A percentile compares a stretch with the other conserved stretches of the same genome.
Evolutionary conservation across 2,888 invertebrate species (phyloP).

Genomic region (Caenorhabditis sp.): DNA sequence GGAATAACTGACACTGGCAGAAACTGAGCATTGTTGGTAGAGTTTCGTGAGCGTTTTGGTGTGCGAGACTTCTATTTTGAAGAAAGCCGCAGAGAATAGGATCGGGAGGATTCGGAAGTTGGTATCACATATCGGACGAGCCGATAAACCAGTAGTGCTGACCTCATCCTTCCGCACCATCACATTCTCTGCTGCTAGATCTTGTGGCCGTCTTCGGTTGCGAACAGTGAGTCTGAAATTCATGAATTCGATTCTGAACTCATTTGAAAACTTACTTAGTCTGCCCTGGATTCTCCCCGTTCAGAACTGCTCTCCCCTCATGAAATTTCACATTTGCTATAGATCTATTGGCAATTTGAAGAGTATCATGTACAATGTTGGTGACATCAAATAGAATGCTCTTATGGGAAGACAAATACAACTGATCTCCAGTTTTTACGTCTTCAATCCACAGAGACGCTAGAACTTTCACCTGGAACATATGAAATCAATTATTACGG

Average conservation of each 20-base stretch:
- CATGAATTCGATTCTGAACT: neutral
- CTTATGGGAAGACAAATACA: conserved; percentile 73
- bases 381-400: conserved; percentile 80
- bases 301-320: conserved; percentile 69
- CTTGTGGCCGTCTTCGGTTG: conserved; percentile 37
- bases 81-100: conserved; percentile 53
- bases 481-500: neutral
- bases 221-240: conserved; percentile 41
- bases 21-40: conserved; percentile 71
- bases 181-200: conserved; percentile 42
- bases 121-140: conserved; percentile 53
- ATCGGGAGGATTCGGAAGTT: conserved; percentile 50
- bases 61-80: conserved; percentile 46
- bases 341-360: conserved; percentile 54
- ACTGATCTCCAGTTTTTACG: conserved; percentile 74
- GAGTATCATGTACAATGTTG: conserved; percentile 58
- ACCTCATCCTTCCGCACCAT: conserved; percentile 46
- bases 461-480: conserved; percentile 70
- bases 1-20: conserved; percentile 72
- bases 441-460: conserved; percentile 79
- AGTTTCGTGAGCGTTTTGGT: conserved; percentile 41
- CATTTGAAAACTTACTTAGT: conserved; percentile 59
- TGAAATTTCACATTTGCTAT: conserved; percentile 60
- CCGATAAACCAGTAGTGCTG: conserved; percentile 46
- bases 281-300: conserved; percentile 66